These are phyloP conservation scores for Rhombomys opimus DNA, from an alignment of 2,113 vertebrate genomes.

Conservation along the genomic window DNA sequence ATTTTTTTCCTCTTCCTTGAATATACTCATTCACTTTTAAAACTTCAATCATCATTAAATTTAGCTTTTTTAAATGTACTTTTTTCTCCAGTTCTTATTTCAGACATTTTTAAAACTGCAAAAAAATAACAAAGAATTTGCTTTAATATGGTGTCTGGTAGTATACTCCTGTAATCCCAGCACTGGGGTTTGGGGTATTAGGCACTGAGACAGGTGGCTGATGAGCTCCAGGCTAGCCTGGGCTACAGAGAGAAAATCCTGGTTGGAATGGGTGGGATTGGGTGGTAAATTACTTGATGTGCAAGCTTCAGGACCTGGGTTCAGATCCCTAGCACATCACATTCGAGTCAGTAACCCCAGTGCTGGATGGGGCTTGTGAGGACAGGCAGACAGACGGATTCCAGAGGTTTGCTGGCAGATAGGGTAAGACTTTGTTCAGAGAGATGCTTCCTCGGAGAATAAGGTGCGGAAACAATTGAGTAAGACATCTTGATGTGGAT, in stretches of 20 bases:
- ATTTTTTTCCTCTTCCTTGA: background rate
- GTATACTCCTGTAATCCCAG: background rate
- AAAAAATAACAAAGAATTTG: background rate
- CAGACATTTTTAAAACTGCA: conserved; percentile 16
- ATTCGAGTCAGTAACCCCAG: background rate
- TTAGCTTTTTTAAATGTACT: background rate
- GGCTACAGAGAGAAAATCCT: background rate
- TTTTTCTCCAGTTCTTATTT: background rate
- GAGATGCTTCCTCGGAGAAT: background rate
- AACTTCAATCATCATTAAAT: conserved; percentile 15
- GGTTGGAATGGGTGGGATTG: no score
- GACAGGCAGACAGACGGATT: no score
- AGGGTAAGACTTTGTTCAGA: background rate
- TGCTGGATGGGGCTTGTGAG: background rate
- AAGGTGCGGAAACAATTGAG: no score
- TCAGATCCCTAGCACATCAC: background rate
- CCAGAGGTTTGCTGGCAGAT: background rate
- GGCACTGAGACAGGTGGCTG: background rate
- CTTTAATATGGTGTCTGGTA: background rate
- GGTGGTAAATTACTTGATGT: background rate
- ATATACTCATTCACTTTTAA: conserved; percentile 3
- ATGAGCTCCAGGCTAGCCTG: background rate
- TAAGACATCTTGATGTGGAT: background rate
- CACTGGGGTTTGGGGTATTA: background rate
- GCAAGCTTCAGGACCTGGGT: background rate